phyloP scores from a whole-genome alignment of 1,140 invertebrate genomes.

The roundworm (Caenorhabditis elegans) region DNA sequence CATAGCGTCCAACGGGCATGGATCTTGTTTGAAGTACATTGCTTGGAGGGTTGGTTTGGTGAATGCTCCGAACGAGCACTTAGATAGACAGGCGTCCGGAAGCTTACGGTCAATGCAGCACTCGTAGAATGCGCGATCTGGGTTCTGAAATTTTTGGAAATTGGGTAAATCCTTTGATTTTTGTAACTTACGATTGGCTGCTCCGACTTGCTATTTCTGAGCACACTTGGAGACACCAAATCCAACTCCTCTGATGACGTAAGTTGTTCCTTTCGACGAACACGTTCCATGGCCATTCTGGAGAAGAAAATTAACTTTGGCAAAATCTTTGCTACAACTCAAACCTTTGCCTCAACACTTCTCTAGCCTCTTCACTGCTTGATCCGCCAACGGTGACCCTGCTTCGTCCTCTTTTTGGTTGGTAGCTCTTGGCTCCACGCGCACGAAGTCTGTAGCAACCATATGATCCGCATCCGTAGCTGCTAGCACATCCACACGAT shows the following conservation, averaged over 20 bases:
- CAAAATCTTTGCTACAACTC: background rate
- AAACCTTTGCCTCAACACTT: conserved; percentile 33
- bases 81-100: conserved; percentile 56
- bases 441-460: conserved; percentile 34
- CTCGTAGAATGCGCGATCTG: conserved; percentile 56
- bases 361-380: conserved; percentile 13
- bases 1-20: conserved; percentile 62
- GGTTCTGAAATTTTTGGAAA: conserved; percentile 43
- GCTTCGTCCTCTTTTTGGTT: background rate
- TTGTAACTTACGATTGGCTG: conserved; percentile 6
- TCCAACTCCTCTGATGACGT: background rate
- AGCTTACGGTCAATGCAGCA: conserved; percentile 59
- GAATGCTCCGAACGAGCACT: conserved; percentile 56
- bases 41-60: conserved; percentile 57
- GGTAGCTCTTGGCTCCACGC: conserved; percentile 26
- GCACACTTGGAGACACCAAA: background rate
- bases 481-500: conserved; percentile 31
- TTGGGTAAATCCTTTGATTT: background rate
- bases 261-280: background rate
- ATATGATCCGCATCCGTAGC: conserved; percentile 45
- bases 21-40: conserved; percentile 64
- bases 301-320: background rate
- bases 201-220: background rate
- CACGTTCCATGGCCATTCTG: conserved; percentile 1
- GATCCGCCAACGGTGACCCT: background rate